Percentiles rank a stretch among this genome's conserved stretches.
Evolutionary conservation across 2,888 invertebrate species (phyloP).

Genomic region (Lottia scabra): DNA sequence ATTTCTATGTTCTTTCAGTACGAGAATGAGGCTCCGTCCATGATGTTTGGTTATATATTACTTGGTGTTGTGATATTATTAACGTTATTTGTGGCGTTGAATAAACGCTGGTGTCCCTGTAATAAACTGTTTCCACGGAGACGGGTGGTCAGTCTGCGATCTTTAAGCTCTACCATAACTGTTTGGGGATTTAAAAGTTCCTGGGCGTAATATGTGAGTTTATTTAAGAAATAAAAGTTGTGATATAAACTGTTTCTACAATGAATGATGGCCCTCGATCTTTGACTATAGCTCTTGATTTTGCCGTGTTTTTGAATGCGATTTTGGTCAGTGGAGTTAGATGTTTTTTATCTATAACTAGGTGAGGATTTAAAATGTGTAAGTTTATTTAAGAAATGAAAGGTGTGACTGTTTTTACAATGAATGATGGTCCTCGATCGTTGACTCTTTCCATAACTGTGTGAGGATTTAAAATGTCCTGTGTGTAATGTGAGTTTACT

Average conservation of each 20-base stretch:
- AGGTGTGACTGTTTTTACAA: too few relatives aligned
- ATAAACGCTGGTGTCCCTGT: slow-evolving; percentile 42
- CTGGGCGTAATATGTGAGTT: not conserved
- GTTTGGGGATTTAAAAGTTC: slow-evolving; percentile 15
- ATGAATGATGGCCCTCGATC: too few relatives aligned
- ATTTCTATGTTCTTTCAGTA: slow-evolving; percentile 21
- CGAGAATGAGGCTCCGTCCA: slow-evolving; percentile 44
- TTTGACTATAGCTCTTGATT: too few relatives aligned
- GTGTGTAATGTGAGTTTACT: too few relatives aligned
- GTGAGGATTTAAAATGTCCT: slow-evolving; percentile 17
- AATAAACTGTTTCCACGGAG: slow-evolving; percentile 43
- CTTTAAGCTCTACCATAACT: slow-evolving; percentile 51
- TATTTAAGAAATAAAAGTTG: too few relatives aligned
- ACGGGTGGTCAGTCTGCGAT: slow-evolving; percentile 49
- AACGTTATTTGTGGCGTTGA: slow-evolving; percentile 36
- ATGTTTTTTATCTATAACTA: too few relatives aligned
- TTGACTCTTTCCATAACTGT: slow-evolving; percentile 38
- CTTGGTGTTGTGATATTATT: slow-evolving; percentile 37
- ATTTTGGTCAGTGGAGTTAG: too few relatives aligned
- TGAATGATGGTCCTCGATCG: too few relatives aligned
- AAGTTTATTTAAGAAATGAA: too few relatives aligned
- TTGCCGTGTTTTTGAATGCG: too few relatives aligned
- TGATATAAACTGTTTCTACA: too few relatives aligned
- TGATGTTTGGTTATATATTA: slow-evolving; percentile 43
- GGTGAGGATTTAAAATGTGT: slow-evolving; percentile 14